Base-by-base conservation (phyloP, 2,888 invertebrate genomes). In the Drosophila kanekoi region DNA sequence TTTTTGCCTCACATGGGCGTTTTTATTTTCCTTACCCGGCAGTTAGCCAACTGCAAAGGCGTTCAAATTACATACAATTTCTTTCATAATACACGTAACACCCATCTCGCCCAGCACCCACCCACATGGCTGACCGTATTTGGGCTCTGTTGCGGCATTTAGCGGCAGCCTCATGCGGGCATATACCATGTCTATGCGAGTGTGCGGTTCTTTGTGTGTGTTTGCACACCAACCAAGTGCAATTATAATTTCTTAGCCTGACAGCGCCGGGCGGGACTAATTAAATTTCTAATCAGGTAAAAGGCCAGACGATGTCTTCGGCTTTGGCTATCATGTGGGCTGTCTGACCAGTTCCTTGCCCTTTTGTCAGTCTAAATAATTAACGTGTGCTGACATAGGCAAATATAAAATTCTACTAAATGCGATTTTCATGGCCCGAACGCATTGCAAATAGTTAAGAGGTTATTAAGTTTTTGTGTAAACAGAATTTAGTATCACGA, bases 31-130 rank as follows among this genome's bases (percentile, higher is more conserved):
- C 72, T 89, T 66, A 64, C 77, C 75, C 79, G 62, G 60, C 79
- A 48, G 65, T 81, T 75, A 62, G 88, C 75, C 67, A 75, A 76
- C 79, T 68, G 77, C 71, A 72, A 74, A 75, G 79, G 86, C 85
- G 86, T 85, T 88, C 83, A 86, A 85, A 88, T 89, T 86, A 88
- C 85, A 81, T 71, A 79, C 72, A 75, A 67, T 77, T 77, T 77
- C 80, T 60, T 72, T 68, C 58, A 74, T 79, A 79, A 57, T 51
- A 56, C 56, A 43, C 44, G 40, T 28, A 13, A 48, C 18, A 44
- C 47, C 60, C 47, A 73, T 20, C 32, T 33, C 35, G 23, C 33
- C 38, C 44, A 37, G 18, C 33, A n/a, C 61, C 23, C 33, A n/a
- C 61, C 23, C 62, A 51, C 53, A 56, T 54, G 60, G 49, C 32